Evolutionary conservation across 2,113 vertebrate genomes (phyloP).

Genomic region (Solenodon paradoxus): DNA sequence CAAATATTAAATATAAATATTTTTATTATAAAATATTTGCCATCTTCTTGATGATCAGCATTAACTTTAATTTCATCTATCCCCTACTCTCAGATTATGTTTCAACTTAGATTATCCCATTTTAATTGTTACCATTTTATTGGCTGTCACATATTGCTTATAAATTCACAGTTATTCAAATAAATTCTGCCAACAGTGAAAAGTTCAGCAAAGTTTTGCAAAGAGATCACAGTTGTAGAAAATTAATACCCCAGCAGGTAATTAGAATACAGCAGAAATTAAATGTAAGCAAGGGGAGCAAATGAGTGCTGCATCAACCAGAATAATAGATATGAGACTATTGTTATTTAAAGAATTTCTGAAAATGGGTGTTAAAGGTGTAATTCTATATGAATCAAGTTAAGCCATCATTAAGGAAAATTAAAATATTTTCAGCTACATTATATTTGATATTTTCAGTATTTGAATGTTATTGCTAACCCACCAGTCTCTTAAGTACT

Average conservation of each 20-base stretch:
- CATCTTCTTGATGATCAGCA: not conserved
- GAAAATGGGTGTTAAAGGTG: not conserved
- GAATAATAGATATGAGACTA: conserved; percentile 1
- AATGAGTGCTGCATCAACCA: not conserved
- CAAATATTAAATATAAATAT: not conserved
- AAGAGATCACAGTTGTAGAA: conserved; percentile 15
- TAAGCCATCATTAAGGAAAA: not conserved
- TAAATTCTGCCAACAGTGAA: conserved; percentile 4
- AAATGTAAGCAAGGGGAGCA: not conserved
- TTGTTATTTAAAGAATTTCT: conserved; percentile 9
- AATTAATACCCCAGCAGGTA: conserved; percentile 33
- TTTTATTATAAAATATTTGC: not conserved
- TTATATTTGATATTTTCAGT: not conserved
- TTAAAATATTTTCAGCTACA: not conserved
- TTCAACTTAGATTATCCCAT: not conserved
- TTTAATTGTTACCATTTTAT: conserved; percentile 16
- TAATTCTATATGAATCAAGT: conserved; percentile 20
- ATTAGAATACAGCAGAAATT: conserved; percentile 43
- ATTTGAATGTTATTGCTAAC: not conserved
- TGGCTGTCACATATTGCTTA: not conserved
- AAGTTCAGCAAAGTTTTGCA: conserved; percentile 23
- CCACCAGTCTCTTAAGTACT: not conserved
- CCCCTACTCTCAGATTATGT: not conserved
- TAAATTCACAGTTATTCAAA: not conserved
- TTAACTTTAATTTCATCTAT: not conserved